Conservation (phyloP, 2,888 invertebrate genomes). For the Orgyia antiqua region DNA sequence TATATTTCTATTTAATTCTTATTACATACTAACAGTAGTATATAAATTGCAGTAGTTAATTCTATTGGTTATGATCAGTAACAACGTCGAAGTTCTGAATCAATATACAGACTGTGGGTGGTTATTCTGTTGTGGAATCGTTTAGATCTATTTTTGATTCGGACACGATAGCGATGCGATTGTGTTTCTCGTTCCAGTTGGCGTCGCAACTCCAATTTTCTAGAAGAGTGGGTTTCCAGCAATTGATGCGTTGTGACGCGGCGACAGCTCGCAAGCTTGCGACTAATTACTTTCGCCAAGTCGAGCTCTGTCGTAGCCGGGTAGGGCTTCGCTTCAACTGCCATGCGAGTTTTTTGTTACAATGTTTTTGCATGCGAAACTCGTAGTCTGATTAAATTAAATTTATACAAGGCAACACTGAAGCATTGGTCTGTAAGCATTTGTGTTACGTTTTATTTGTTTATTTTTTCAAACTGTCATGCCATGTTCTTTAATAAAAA, state of each 20-base stretch:
- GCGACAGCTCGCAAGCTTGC: constrained; percentile 55
- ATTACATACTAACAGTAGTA: constrained; percentile 62
- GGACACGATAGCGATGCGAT: constrained; percentile 26
- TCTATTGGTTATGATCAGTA: constrained; percentile 39
- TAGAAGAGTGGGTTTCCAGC: constrained; percentile 52
- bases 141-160: constrained; percentile 28
- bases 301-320: constrained; percentile 40
- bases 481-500: not conserved
- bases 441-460: constrained; percentile 4
- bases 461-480: not conserved
- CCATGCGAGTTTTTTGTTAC: constrained; percentile 54
- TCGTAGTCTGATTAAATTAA: constrained; percentile 28
- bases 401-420: constrained; percentile 27
- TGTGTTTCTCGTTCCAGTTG: constrained; percentile 56
- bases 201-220: constrained; percentile 65
- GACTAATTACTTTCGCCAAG: constrained; percentile 70
- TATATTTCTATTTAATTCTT: constrained; percentile 74
- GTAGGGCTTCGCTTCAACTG: constrained; percentile 62
- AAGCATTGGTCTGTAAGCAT: constrained; percentile 13
- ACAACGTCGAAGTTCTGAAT: constrained; percentile 15
- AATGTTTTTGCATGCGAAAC: constrained; percentile 40
- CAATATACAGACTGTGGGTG: constrained; percentile 13
- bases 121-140: constrained; percentile 9
- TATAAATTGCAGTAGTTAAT: constrained; percentile 55
- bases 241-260: constrained; percentile 66